Evolutionary conservation across 2,888 invertebrate genomes (phyloP).

Genomic region (Ichneumoninae sp.): DNA sequence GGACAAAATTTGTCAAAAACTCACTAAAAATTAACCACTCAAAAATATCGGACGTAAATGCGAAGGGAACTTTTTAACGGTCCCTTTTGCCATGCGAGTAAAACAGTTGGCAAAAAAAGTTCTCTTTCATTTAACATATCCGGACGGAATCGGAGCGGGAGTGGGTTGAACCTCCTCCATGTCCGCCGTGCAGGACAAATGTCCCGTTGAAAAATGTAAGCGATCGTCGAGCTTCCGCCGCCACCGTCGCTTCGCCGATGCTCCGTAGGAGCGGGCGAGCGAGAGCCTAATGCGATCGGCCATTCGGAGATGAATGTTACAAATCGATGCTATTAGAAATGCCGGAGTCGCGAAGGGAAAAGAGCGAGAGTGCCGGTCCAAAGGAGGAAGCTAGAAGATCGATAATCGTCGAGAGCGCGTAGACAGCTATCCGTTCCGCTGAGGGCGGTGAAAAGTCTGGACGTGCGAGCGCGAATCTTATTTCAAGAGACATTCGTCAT

Average conservation of each 20-base stretch:
- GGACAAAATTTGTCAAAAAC: too few species aligned
- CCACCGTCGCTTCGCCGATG: slow-evolving; percentile 47
- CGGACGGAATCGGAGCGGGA: slow-evolving; percentile 55
- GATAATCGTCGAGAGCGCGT: slow-evolving; percentile 66
- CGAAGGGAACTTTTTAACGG: background rate
- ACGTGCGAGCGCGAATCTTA: slow-evolving; percentile 63
- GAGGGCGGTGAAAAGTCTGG: slow-evolving; percentile 58
- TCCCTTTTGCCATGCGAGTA: slow-evolving; percentile 2
- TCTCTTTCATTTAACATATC: slow-evolving; percentile 38
- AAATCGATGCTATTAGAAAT: slow-evolving; percentile 75
- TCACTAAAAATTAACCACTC: too few species aligned
- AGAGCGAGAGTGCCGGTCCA: slow-evolving; percentile 30
- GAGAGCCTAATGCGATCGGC: slow-evolving; percentile 61
- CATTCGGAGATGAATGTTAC: slow-evolving; percentile 74
- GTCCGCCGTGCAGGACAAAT: slow-evolving; percentile 72
- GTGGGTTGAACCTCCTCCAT: slow-evolving; percentile 2
- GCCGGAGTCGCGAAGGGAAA: slow-evolving; percentile 62
- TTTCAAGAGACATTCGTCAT: slow-evolving; percentile 72
- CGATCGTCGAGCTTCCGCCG: slow-evolving; percentile 69
- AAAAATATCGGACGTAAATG: background rate
- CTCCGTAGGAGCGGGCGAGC: slow-evolving; percentile 24
- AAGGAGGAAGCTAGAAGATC: slow-evolving; percentile 49
- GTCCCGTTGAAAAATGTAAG: slow-evolving; percentile 75
- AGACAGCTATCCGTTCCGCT: slow-evolving; percentile 64
- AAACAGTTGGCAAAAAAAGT: slow-evolving; percentile 6